These are phyloP conservation scores for Corvus moneduloides DNA, from an alignment of 2,113 vertebrate species.

Conservation along the genomic window DNA sequence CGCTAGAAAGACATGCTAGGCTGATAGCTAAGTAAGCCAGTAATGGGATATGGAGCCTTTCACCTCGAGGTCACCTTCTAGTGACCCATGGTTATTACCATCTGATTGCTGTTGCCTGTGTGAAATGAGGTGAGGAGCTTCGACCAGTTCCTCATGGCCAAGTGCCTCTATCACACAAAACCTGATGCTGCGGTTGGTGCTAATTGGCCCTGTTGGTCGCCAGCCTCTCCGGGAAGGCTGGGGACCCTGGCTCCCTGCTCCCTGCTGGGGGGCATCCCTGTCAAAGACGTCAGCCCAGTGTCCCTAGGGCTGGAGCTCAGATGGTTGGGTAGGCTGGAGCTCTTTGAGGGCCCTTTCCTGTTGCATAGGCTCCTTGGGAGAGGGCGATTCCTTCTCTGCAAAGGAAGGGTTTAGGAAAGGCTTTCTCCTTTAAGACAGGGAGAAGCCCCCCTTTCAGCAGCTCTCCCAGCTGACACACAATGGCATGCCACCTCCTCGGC, in stretches of 20 bases:
- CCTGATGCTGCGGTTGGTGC: background rate
- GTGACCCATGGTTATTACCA: constrained; percentile 46
- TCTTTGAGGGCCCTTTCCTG: background rate
- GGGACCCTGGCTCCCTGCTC: background rate
- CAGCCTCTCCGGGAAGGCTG: background rate
- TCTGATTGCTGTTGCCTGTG: constrained; percentile 40
- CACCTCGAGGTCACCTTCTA: constrained; percentile 43
- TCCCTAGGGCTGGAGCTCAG: background rate
- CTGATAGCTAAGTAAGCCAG: constrained; percentile 27
- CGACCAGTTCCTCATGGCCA: constrained; percentile 2
- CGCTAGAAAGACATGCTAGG: background rate
- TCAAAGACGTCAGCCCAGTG: background rate
- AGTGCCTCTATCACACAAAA: background rate
- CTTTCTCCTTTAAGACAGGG: constrained; percentile 42
- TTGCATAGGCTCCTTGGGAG: background rate
- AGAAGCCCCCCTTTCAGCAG: constrained; percentile 43
- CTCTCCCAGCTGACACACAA: constrained; percentile 42
- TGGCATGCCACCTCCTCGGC: constrained; percentile 35
- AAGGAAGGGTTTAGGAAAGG: background rate
- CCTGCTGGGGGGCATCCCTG: background rate
- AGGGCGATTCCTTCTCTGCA: background rate
- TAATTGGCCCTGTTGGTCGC: background rate
- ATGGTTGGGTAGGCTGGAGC: background rate
- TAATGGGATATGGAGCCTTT: constrained; percentile 57
- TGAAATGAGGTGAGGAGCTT: constrained; percentile 42